These are phyloP conservation scores for Hymenochirus boettgeri DNA, from an alignment of 2,113 vertebrate genomes.

Conservation along the genomic window DNA sequence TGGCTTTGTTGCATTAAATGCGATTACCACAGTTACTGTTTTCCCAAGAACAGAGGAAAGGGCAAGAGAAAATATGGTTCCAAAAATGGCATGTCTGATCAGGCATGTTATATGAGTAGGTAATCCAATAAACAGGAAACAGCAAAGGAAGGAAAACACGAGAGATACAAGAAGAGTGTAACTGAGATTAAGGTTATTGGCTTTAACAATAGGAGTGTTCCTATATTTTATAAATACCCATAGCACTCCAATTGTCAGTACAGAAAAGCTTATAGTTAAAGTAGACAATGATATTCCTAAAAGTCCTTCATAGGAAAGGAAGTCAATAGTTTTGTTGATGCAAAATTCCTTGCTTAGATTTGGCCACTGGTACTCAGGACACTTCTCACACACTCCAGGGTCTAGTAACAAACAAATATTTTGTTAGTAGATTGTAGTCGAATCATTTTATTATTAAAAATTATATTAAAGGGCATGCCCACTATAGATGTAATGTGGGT, in stretches of 20 bases:
- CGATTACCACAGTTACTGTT: constrained; percentile 26
- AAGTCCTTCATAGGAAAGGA: constrained; percentile 53
- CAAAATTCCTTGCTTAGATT: not conserved
- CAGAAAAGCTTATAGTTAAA: constrained; percentile 47
- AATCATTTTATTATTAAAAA: too few relatives aligned
- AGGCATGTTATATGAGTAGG: not conserved
- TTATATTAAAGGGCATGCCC: too few relatives aligned
- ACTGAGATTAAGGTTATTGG: constrained; percentile 42
- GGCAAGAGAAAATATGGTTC: not conserved
- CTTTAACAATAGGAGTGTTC: constrained; percentile 47
- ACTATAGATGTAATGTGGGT: too few relatives aligned
- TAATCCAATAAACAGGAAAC: constrained; percentile 31
- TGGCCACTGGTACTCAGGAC: not conserved
- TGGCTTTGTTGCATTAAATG: constrained; percentile 14
- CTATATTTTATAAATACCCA: constrained; percentile 45
- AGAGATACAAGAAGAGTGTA: constrained; percentile 53
- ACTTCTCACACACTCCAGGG: not conserved
- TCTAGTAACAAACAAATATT: too few relatives aligned
- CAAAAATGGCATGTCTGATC: not conserved
- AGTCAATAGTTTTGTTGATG: not conserved
- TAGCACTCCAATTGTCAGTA: constrained; percentile 45
- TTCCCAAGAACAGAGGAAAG: constrained; percentile 29
- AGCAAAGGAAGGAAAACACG: constrained; percentile 45
- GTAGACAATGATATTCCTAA: constrained; percentile 40
- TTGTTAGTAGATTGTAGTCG: too few relatives aligned